Base-by-base conservation (phyloP, 2,797 vertebrate species). In the Enteromius afrohamiltoni region DNA sequence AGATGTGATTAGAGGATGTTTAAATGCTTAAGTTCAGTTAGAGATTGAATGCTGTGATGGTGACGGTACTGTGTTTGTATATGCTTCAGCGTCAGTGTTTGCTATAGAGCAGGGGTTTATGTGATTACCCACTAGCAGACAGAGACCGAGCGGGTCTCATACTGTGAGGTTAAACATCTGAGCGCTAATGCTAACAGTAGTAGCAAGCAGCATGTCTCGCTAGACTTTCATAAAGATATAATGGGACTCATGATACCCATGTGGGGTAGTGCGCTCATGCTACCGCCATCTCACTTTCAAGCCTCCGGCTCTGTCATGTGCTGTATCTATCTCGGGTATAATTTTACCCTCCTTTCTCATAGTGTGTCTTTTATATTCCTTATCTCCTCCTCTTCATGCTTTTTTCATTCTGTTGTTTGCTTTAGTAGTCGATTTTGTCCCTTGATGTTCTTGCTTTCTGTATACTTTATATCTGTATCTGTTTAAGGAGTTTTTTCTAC, bases 261-360 rank as follows among this genome's bases (percentile, higher is more conserved):
- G 47, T 40, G 45, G 79, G 49, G n/a, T 60, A 42, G 7, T 37
- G 40, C 6, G 7, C 45, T 77, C 53, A 11, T 69, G 87, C 29
- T 68, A 80, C 85, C 85, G 80, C 77, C 87, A 85, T 75, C 83
- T 84, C 3, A 5, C 74, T 75, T 83, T 64, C 80, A 80, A 14
- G 3, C 31, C 73, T 70, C 29, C 64, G 83, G 75, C 6, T 1
- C 67, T 86, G 31, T 49, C 71, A 79, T 68, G 40, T 79, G 47
- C 71, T 84, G 81, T 84, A 53, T 70, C 64, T 82, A 26, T 88
- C 85, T 77, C 60, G 34, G 87, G 83, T 86, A 64, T 87, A 78
- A 87, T 88, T 87, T 51, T 40, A 74, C 16, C 3, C 83, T 69
- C 23, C n/a, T 49, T 29, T 45, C 65, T 45, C 19, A 45, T 49